A percentile compares a stretch with the other conserved stretches of the same genome.
Conservation (phyloP, 1,140 invertebrate species). For the Araneus ventricosus region DNA sequence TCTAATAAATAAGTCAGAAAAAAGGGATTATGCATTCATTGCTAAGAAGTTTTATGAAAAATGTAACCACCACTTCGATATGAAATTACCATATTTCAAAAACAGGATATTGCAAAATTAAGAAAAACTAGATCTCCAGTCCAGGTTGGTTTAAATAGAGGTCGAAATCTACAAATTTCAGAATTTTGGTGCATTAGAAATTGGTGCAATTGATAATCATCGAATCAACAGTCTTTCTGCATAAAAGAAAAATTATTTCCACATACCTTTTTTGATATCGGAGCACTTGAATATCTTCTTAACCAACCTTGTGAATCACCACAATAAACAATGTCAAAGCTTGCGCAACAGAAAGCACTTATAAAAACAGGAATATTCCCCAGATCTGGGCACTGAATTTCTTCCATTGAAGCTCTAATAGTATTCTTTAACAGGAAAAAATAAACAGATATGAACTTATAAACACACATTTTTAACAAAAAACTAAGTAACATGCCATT, state of each 20-base stretch:
- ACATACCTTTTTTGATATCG: slow-evolving; percentile 30
- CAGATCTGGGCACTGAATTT: background rate
- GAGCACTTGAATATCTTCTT: background rate
- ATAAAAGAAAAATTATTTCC: background rate
- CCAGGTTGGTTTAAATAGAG: no score
- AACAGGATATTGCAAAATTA: no score
- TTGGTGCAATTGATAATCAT: no score
- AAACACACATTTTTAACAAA: background rate
- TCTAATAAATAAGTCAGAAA: no score
- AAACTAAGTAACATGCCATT: background rate
- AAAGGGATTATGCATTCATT: no score
- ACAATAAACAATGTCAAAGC: slow-evolving; percentile 1
- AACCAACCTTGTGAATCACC: slow-evolving; percentile 56
- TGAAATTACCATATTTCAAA: no score
- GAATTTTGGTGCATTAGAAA: no score
- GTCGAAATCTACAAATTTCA: no score
- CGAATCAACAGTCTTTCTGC: background rate
- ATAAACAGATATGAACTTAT: background rate
- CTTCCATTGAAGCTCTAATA: background rate
- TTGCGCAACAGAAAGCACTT: slow-evolving; percentile 53
- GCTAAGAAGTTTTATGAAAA: no score
- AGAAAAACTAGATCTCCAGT: no score
- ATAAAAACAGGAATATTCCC: slow-evolving; percentile 1
- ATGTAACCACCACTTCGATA: no score
- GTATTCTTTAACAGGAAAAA: background rate